Evolutionary conservation across 1,140 invertebrate species (phyloP).

Genomic region (Cydia strobilella): DNA sequence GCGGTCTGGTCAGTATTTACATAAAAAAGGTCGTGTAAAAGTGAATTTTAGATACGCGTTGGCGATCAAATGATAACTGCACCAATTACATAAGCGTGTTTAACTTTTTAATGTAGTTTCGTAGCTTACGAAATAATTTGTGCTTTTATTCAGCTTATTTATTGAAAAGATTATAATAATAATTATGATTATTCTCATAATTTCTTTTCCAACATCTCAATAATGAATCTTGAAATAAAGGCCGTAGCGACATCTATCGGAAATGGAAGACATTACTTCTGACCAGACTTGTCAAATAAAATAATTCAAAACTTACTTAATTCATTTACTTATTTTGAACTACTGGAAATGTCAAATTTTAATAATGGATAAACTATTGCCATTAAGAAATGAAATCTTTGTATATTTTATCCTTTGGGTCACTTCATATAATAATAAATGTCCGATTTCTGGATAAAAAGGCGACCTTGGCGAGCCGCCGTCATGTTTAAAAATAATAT

Average conservation of each 20-base stretch:
- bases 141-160: no score
- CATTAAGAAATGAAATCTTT: slow-evolving; percentile 12
- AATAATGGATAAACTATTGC: slow-evolving; percentile 6
- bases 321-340: slow-evolving; percentile 2
- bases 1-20: slow-evolving; percentile 1
- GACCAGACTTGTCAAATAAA: slow-evolving; percentile 11
- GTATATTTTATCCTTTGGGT: slow-evolving; percentile 21
- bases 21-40: no score
- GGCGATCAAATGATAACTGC: no score
- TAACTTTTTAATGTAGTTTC: no score
- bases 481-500: slow-evolving; percentile 9
- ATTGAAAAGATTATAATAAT: no score
- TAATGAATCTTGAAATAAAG: not conserved
- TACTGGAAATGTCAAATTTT: slow-evolving; percentile 10
- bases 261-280: slow-evolving; percentile 9
- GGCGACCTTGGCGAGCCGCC: not conserved
- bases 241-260: not conserved
- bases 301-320: not conserved
- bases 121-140: no score
- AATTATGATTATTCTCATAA: not conserved
- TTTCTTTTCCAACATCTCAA: no score
- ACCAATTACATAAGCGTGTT: no score
- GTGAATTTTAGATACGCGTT: no score
- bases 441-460: slow-evolving; percentile 19
- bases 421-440: slow-evolving; percentile 4